Conservation (phyloP, 2,797 vertebrate genomes). For the Atherinosoma microstoma region DNA sequence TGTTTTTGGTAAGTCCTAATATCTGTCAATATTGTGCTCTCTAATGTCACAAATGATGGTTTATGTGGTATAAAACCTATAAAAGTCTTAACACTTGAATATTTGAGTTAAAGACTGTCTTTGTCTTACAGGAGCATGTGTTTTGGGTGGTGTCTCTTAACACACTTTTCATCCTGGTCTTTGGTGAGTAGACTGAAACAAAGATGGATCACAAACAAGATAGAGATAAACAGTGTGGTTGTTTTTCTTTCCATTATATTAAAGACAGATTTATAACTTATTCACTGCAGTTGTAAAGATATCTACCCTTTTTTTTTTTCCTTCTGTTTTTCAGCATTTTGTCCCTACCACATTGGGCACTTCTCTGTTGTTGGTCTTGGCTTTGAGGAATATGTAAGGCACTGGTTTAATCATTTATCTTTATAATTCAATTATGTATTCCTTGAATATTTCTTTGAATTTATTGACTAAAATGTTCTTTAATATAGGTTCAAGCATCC, state of each 20-base stretch:
- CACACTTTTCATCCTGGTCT: slow-evolving; percentile 98
- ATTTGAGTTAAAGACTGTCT: slow-evolving; percentile 12
- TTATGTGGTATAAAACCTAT: not conserved
- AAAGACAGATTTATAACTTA: not conserved
- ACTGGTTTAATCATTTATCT: not conserved
- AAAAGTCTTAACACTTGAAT: not conserved
- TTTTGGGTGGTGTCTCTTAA: slow-evolving; percentile 99
- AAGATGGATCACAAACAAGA: not conserved
- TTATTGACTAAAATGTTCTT: not conserved
- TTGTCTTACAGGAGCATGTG: slow-evolving; percentile 91
- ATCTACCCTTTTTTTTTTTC: not conserved
- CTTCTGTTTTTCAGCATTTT: slow-evolving; percentile 88
- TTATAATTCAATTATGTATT: not conserved
- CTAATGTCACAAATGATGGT: not conserved
- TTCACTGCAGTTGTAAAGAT: not conserved
- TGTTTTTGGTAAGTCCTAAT: slow-evolving; percentile 91
- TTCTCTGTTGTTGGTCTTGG: slow-evolving; percentile 97
- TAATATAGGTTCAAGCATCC: slow-evolving; percentile 91
- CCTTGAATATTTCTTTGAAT: not conserved
- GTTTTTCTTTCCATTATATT: not conserved
- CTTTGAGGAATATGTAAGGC: slow-evolving; percentile 97
- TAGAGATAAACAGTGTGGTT: not conserved
- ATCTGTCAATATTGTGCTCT: not conserved
- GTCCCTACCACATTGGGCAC: slow-evolving; percentile 98
- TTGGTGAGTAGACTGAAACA: slow-evolving; percentile 87